A percentile compares a stretch with the other conserved stretches of the same genome.
phyloP scores from a whole-genome alignment of 2,888 invertebrate species.

The Willowsia nigromaculata region DNA sequence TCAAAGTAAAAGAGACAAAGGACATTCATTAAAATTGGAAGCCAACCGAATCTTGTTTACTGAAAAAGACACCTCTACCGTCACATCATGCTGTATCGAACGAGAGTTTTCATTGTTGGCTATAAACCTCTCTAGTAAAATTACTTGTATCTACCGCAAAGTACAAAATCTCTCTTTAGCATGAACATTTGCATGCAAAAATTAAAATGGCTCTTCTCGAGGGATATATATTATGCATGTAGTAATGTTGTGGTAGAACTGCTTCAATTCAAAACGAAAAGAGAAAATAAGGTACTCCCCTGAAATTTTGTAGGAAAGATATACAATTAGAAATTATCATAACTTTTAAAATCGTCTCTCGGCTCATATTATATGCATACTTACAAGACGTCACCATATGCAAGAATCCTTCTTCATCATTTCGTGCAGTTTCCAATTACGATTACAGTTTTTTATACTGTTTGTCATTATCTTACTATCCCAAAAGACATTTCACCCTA shows the following conservation, averaged over 20 bases:
- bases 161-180: slow-evolving; percentile 15
- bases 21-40: slow-evolving; percentile 46
- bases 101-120: no score
- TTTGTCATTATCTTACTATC: neutral
- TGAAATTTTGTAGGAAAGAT: neutral
- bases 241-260: neutral
- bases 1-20: slow-evolving; percentile 42
- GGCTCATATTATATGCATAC: no score
- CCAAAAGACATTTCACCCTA: neutral
- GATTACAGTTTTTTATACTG: neutral
- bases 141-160: no score
- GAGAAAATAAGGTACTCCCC: neutral
- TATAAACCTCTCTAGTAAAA: no score
- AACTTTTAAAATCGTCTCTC: neutral
- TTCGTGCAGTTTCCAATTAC: neutral
- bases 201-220: neutral
- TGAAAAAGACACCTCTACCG: neutral
- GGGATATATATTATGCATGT: neutral
- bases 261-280: neutral
- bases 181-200: neutral
- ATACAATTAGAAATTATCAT: neutral
- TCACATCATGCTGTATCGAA: no score
- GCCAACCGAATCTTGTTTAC: slow-evolving; percentile 52
- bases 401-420: neutral
- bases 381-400: neutral